Evolutionary conservation across 53 echinoderm and acorn worm genomes (phyloP).

Genomic region (Holothuria scabra): DNA sequence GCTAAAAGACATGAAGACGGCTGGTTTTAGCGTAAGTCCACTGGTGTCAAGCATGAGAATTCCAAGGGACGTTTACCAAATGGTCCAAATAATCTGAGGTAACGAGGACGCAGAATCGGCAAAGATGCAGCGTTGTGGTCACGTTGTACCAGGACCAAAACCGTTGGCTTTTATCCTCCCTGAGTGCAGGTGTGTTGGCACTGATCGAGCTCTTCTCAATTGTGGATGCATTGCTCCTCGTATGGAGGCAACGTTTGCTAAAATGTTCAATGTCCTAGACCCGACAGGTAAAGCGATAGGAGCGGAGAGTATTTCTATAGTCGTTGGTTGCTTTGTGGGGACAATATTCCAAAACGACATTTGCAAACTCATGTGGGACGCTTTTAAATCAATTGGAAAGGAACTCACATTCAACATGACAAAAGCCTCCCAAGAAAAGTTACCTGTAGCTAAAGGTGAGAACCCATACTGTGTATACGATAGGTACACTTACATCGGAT

Average conservation of each 20-base stretch:
- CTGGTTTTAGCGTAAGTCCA: not conserved
- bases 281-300: not conserved
- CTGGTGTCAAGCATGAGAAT: constrained; percentile 15
- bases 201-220: not conserved
- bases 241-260: not conserved
- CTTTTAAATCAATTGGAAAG: constrained; percentile 7
- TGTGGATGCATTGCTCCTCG: constrained; percentile 4
- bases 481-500: constrained; percentile 35
- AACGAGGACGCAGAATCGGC: constrained; percentile 1
- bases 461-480: not conserved
- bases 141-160: constrained; percentile 21
- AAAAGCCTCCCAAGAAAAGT: not conserved
- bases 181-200: not conserved
- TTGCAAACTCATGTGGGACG: not conserved
- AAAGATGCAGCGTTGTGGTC: constrained; percentile 2
- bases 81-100: constrained; percentile 26
- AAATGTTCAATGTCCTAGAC: constrained; percentile 6
- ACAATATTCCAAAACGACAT: constrained; percentile 29
- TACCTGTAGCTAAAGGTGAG: not conserved
- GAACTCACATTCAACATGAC: constrained; percentile 17
- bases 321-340: constrained; percentile 23
- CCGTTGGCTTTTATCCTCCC: constrained; percentile 26
- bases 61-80: not conserved
- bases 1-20: constrained; percentile 3
- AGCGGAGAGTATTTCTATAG: not conserved